Evolutionary conservation across 2,888 invertebrate genomes (phyloP), one percentile per base, ranked within the genome.

Genomic region (Pyrochroa serraticornis): DNA sequence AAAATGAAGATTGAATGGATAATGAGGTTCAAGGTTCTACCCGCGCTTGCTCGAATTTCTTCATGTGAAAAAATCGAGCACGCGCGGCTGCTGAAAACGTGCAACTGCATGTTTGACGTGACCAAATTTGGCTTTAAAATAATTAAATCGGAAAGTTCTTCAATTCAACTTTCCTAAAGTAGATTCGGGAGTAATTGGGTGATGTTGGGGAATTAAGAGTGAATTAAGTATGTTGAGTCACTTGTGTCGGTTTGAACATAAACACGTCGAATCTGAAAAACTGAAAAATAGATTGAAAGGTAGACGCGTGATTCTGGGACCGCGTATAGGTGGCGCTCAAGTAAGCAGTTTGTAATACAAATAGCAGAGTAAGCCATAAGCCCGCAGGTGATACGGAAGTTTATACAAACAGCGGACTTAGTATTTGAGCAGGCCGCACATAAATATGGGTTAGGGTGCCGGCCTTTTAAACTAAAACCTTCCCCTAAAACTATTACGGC

Each of bases 331-430:
- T 50, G 59, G 45, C 45, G 54, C 48, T 54, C 54, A 59, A 54
- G 57, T 63, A 66, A 67, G 63, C 63, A 66, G 65, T 65, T 67
- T 67, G 65, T 65, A 67, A 67, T 65, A 64, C 60, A 65, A 65
- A 65, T 58, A 58, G 61, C 48, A 42, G 58, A 64, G 63, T 63
- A 63, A 65, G 55, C 60, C 55, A 60, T 60, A 60, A 60, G 60
- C 60, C 60, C 43, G 55, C 58, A 62, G 64, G 64, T 64, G 60
- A 63, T 62, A 57, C 63, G 60, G 60, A 67, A 67, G 65, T 67
- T 65, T 64, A 58, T 58, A 63, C 63, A 67, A 65, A 65, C 62
- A 65, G 54, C 64, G 49, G 62, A 63, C 62, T 64, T 57, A 60
- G 60, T 63, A 65, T 65, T 63, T 57, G 59, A 61, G 60, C 61